phyloP scores from a whole-genome alignment of 2,113 vertebrate species.

The Bufo gargarizans region DNA sequence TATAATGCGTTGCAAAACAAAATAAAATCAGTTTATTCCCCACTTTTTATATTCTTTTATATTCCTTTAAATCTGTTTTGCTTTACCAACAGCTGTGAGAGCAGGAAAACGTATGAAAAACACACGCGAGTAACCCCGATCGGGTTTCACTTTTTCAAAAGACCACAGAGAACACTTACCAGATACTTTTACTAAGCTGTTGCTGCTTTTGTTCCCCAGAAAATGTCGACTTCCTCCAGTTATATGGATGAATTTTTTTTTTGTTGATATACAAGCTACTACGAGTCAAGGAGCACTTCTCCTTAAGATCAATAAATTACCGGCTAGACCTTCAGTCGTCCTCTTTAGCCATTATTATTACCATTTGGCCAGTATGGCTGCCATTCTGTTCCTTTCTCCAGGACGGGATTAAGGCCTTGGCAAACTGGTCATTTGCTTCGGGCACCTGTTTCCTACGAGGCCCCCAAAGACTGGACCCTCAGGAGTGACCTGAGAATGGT shows the following conservation, averaged over 20 bases:
- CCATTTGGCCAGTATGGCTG: background rate
- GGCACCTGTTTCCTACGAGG: too few species aligned
- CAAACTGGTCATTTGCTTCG: too few species aligned
- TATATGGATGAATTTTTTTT: background rate
- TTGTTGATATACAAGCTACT: background rate
- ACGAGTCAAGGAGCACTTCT: background rate
- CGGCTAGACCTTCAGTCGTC: background rate
- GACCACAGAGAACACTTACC: conserved; percentile 51
- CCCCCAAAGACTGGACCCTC: too few species aligned
- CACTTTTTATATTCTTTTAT: conserved; percentile 42
- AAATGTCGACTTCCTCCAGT: conserved; percentile 2
- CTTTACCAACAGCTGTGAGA: conserved; percentile 54
- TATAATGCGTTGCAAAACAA: conserved; percentile 36
- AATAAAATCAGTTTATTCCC: conserved; percentile 47
- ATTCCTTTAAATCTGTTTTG: conserved; percentile 51
- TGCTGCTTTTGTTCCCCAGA: conserved; percentile 15
- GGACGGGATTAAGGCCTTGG: too few species aligned
- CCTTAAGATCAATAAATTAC: background rate
- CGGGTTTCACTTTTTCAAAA: conserved; percentile 51
- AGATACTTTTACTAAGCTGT: conserved; percentile 42
- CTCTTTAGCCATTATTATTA: background rate
- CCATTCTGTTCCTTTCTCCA: background rate
- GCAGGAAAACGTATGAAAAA: conserved; percentile 54
- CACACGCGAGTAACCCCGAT: conserved; percentile 43
- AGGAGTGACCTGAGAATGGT: too few species aligned